Conservation (phyloP, 2,113 vertebrate genomes). For the Martes martes region DNA sequence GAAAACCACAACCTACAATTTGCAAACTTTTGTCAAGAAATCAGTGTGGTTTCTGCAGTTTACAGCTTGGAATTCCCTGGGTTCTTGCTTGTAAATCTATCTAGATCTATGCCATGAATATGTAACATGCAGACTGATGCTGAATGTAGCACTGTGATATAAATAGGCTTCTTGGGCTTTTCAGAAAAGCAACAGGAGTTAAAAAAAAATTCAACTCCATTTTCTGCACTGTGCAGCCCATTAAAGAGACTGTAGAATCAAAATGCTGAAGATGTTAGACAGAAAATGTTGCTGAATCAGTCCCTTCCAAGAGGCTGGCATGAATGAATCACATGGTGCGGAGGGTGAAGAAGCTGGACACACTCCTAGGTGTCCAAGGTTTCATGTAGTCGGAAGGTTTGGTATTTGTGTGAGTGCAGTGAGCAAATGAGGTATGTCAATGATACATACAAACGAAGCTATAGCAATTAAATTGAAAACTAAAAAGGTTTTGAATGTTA, state of each 20-base stretch:
- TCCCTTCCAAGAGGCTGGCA: not conserved
- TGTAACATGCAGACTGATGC: not conserved
- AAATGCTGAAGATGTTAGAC: not conserved
- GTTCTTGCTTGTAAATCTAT: conserved; percentile 50
- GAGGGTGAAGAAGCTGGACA: no score
- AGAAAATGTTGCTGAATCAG: conserved; percentile 54
- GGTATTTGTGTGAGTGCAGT: conserved; percentile 58
- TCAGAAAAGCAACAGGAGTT: conserved; percentile 43
- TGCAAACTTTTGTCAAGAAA: conserved; percentile 50
- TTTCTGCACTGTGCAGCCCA: conserved; percentile 30
- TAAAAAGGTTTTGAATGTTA: conserved; percentile 75
- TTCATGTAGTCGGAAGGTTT: conserved; percentile 46
- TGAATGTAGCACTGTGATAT: not conserved
- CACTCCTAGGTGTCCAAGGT: not conserved
- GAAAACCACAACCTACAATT: not conserved
- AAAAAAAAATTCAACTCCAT: not conserved
- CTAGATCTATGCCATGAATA: conserved; percentile 49
- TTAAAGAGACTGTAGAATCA: not conserved
- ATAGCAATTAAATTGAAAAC: conserved; percentile 78
- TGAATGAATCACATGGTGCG: not conserved
- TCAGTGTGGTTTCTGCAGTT: conserved; percentile 10
- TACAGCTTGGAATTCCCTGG: conserved; percentile 38
- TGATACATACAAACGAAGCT: conserved; percentile 75
- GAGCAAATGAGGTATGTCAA: conserved; percentile 65
- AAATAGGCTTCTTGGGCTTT: conserved; percentile 39